Evolutionary conservation across 2,797 vertebrate genomes (phyloP).

Genomic region (Tolypeutes matacus): DNA sequence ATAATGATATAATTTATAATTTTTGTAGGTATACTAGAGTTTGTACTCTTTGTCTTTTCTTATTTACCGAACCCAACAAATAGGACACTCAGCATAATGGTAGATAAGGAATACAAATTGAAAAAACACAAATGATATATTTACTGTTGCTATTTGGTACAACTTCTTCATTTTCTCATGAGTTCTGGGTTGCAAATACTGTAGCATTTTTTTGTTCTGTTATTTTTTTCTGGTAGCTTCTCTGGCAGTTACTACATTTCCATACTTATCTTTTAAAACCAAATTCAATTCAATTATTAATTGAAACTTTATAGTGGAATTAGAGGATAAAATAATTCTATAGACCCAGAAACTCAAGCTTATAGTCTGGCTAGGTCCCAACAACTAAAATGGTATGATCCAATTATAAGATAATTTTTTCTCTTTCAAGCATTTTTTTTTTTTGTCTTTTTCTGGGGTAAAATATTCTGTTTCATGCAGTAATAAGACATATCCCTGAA

Average conservation of each 20-base stretch:
- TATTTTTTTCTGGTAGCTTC: background rate
- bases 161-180: background rate
- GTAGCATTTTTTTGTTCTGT: background rate
- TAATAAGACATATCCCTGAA: conserved; percentile 9
- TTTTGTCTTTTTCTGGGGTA: conserved; percentile 24
- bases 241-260: background rate
- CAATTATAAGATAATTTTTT: conserved; percentile 41
- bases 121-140: background rate
- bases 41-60: background rate
- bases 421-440: background rate
- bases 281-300: conserved; percentile 61
- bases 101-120: background rate
- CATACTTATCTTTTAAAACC: background rate
- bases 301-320: conserved; percentile 39
- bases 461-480: conserved; percentile 17
- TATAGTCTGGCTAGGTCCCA: background rate
- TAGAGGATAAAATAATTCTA: conserved; percentile 60
- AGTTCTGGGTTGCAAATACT: background rate
- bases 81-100: background rate
- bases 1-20: background rate
- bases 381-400: conserved; percentile 8
- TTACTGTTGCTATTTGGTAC: background rate
- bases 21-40: background rate
- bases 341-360: conserved; percentile 11
- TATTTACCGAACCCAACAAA: background rate